Evolutionary conservation across 2,888 invertebrate species (phyloP).

Genomic region (Cremastobaeus sp.): DNA sequence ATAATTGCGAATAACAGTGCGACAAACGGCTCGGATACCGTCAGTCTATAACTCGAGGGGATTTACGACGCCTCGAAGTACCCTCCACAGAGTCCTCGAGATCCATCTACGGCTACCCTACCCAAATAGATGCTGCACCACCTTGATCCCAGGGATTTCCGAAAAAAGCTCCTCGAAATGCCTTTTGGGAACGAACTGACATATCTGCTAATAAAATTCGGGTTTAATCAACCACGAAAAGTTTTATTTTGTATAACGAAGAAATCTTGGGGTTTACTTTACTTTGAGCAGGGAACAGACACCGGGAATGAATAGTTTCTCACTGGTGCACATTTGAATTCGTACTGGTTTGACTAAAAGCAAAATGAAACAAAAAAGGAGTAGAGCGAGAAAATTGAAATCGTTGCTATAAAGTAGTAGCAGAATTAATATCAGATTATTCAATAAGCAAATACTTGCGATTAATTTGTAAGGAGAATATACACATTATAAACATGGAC

Average conservation of each 20-base stretch:
- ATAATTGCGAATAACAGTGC: conserved; percentile 78
- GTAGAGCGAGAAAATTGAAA: too few species aligned
- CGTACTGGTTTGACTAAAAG: too few species aligned
- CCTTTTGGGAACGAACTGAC: conserved; percentile 46
- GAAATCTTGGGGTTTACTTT: conserved; percentile 7
- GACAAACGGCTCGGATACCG: conserved; percentile 74
- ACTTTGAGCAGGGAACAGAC: not conserved
- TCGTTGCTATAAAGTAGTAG: too few species aligned
- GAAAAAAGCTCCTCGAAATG: conserved; percentile 42
- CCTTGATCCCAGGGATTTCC: conserved; percentile 53
- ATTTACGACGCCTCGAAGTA: conserved; percentile 63
- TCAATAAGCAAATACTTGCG: too few species aligned
- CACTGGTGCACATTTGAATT: too few species aligned
- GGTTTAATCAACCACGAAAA: conserved; percentile 41
- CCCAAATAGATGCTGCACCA: conserved; percentile 31
- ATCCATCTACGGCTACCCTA: conserved; percentile 29
- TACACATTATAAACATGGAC: too few species aligned
- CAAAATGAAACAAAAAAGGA: too few species aligned
- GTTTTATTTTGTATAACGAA: conserved; percentile 30
- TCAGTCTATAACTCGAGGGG: conserved; percentile 65
- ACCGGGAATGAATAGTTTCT: not conserved
- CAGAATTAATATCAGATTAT: too few species aligned
- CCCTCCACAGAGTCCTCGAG: conserved; percentile 30
- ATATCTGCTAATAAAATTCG: conserved; percentile 48
- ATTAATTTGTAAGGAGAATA: too few species aligned